A percentile compares a stretch with the other conserved stretches of the same genome.
Conservation (phyloP, 2,888 invertebrate genomes). For the Heliconius ismenius region DNA sequence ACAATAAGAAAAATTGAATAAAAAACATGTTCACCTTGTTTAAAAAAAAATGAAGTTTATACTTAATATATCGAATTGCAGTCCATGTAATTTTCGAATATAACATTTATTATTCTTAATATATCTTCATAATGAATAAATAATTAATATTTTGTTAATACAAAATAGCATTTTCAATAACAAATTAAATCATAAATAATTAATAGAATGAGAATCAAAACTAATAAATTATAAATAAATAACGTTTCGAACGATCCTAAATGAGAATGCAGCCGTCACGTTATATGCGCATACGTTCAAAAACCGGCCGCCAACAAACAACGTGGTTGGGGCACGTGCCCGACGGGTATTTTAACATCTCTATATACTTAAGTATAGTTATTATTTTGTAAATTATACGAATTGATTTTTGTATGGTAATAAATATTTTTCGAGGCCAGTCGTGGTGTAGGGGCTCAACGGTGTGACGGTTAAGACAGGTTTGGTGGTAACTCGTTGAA, state of each 20-base stretch:
- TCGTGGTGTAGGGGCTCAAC: too few species aligned
- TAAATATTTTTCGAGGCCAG: too few species aligned
- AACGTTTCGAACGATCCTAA: slow-evolving; percentile 5
- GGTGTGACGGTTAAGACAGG: too few species aligned
- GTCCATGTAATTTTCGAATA: background rate
- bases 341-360: slow-evolving; percentile 26
- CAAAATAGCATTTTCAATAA: too few species aligned
- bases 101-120: too few species aligned
- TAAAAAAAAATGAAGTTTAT: background rate
- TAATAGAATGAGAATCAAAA: background rate
- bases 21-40: background rate
- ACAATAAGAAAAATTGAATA: slow-evolving; percentile 45
- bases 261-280: slow-evolving; percentile 50
- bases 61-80: too few species aligned
- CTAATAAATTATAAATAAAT: slow-evolving; percentile 16
- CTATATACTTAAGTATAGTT: background rate
- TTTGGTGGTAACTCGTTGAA: rapidly evolving
- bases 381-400: background rate
- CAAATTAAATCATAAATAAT: too few species aligned
- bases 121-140: too few species aligned
- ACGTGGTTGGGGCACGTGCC: slow-evolving; percentile 55
- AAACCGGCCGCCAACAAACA: slow-evolving; percentile 56
- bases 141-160: too few species aligned
- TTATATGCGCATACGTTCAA: slow-evolving; percentile 52
- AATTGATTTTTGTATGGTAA: background rate